Evolutionary conservation across 2,888 invertebrate species (phyloP).

Genomic region (Criorhina ranunculi): DNA sequence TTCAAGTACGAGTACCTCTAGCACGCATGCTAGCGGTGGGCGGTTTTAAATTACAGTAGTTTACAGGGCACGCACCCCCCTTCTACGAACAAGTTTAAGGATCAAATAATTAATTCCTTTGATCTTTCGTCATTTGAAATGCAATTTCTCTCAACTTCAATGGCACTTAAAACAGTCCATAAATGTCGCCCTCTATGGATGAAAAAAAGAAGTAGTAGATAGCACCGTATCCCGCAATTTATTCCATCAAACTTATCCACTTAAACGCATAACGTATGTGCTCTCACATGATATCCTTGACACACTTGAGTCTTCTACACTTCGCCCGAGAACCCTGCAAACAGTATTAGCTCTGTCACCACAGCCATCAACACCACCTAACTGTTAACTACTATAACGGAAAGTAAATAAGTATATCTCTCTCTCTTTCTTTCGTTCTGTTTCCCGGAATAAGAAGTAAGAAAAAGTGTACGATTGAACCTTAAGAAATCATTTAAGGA

Average conservation of each 20-base stretch:
- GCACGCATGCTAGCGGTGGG: conserved; percentile 8
- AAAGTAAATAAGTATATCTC: conserved; percentile 46
- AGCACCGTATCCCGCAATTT: conserved; percentile 4
- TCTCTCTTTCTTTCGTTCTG: no score
- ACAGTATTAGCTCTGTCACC: conserved; percentile 53
- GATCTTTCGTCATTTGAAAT: conserved; percentile 32
- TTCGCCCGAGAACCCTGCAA: conserved; percentile 49
- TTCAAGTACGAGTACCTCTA: not conserved
- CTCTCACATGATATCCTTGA: conserved; percentile 65
- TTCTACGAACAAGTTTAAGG: conserved; percentile 24
- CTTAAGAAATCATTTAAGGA: conserved; percentile 66
- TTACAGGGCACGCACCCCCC: not conserved
- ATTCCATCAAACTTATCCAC: conserved; percentile 70
- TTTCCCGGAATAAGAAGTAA: conserved; percentile 20
- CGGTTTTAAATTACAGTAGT: conserved; percentile 2
- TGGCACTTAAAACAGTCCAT: not conserved
- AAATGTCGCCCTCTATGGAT: not conserved
- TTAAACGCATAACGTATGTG: conserved; percentile 64
- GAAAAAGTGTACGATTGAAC: conserved; percentile 42
- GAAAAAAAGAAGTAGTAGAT: not conserved
- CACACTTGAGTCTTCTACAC: conserved; percentile 61
- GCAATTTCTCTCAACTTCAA: conserved; percentile 2
- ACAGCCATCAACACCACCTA: not conserved
- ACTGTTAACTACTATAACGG: conserved; percentile 34
- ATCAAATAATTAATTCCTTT: conserved; percentile 63